Evolutionary conservation across 2,888 invertebrate genomes (phyloP), one percentile per base, ranked within the genome.

Genomic region (Pristionchus mayeri): DNA sequence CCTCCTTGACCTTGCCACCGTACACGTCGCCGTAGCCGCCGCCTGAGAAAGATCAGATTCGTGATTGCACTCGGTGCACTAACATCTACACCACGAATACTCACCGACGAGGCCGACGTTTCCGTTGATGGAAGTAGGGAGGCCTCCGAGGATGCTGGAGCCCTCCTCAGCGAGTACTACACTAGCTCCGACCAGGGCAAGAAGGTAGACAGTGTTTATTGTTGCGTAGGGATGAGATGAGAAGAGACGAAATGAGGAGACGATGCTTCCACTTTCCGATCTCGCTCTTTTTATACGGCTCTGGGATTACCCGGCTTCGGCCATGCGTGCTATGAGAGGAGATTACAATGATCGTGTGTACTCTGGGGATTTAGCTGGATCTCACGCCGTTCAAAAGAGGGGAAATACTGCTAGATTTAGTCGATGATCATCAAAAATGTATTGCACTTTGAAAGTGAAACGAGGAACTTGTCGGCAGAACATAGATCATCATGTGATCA

Each of bases 381-480:
- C 67, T 2, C 3, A n/a, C 86, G 9, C 30, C 44, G 24, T n/a
- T 85, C 9, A 79, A 85, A 13, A 54, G 67, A 13, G 83, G 67
- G n/a, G 48, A 40, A 4, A 40, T 50, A 37, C 52, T 71, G n/a
- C n/a, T n/a, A n/a, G n/a, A n/a, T n/a, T 76, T 9, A 9, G n/a
- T 90, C 84, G 52, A 67, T 13, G 27, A 57, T 57, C 27, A 27
- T 57, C 79, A 86, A 48, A 89, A 87, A 76, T 92, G 80, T 89
- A 94, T 24, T 94, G 1, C 63, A 63, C 63, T 63, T 63, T 63
- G 34, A 34, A 34, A 34, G 57, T 16, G 16, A 13, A 44, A 6
- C 44, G 21, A 37, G 7, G 11, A 4, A 21, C 52, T 63, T 27
- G 18, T 63, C 34, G 30, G 63, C 63, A 63, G 34, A 63, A n/a